A percentile compares a stretch with the other conserved stretches of the same genome.
phyloP scores from a whole-genome alignment of 2,797 vertebrate species.

The Coccyzus lansbergi region DNA sequence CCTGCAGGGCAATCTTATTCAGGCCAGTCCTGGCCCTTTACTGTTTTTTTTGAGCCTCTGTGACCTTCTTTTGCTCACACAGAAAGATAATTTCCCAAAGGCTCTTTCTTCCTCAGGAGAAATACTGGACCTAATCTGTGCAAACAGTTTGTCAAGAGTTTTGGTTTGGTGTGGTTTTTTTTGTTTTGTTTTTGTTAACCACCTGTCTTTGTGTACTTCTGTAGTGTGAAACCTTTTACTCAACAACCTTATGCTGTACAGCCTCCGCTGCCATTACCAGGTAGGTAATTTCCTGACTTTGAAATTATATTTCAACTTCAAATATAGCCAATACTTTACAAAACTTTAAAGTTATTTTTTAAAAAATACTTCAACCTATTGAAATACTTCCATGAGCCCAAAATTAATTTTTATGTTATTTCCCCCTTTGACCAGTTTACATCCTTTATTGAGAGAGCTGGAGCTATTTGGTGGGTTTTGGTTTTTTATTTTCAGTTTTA shows the following conservation, averaged over 20 bases:
- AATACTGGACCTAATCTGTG: background rate
- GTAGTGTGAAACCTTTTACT: constrained; percentile 95
- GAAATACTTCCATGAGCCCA: background rate
- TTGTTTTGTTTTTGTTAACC: background rate
- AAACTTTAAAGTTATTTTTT: background rate
- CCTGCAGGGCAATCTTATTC: background rate
- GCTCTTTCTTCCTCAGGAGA: background rate
- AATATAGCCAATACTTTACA: background rate
- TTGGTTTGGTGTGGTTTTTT: too few species aligned
- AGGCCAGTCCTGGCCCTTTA: background rate
- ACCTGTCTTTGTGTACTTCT: constrained; percentile 53
- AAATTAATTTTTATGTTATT: background rate
- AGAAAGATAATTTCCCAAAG: background rate
- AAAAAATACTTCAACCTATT: background rate
- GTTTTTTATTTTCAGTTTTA: background rate
- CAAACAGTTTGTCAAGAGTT: background rate
- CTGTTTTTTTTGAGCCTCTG: background rate
- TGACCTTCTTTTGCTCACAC: background rate
- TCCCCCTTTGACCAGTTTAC: background rate
- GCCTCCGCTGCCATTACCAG: constrained; percentile 87
- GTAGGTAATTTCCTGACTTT: constrained; percentile 72
- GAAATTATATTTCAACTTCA: background rate
- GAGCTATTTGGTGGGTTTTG: background rate
- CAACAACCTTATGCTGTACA: constrained; percentile 92
- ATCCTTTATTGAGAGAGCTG: background rate